These are phyloP conservation scores for Incurvaria masculella DNA, from an alignment of 2,888 invertebrate genomes.

Conservation along the genomic window DNA sequence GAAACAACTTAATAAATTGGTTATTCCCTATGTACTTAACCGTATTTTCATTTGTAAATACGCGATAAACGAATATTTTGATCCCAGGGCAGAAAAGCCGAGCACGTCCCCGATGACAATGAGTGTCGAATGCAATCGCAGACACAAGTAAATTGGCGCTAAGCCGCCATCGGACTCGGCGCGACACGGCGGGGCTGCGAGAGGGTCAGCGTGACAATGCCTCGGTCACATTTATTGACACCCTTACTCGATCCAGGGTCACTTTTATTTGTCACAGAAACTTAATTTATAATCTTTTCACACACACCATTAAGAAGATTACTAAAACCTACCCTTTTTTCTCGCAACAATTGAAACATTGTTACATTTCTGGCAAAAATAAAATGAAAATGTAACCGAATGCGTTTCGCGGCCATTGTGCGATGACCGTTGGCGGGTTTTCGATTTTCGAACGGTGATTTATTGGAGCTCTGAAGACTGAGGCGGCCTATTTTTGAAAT, in stretches of 20 bases:
- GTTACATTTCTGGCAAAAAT: conserved; percentile 41
- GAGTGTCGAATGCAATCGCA: neutral
- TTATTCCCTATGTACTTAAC: too few species aligned
- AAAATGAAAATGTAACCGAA: conserved; percentile 48
- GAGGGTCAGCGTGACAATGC: conserved; percentile 46
- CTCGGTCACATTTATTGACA: conserved; percentile 56
- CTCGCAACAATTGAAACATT: conserved; percentile 50
- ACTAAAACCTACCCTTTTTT: conserved; percentile 54
- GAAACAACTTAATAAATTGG: too few species aligned
- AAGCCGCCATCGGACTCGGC: conserved; percentile 41
- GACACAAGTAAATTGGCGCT: conserved; percentile 34
- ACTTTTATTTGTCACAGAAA: conserved; percentile 57
- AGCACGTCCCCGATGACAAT: neutral
- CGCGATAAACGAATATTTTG: too few species aligned
- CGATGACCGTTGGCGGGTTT: conserved; percentile 32
- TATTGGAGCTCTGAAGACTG: conserved; percentile 34
- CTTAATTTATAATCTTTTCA: conserved; percentile 60
- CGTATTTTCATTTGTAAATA: neutral
- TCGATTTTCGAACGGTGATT: conserved; percentile 48
- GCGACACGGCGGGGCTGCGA: conserved; percentile 33
- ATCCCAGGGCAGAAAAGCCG: neutral
- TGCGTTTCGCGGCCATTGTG: conserved; percentile 32
- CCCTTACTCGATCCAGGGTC: conserved; percentile 53
- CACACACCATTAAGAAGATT: conserved; percentile 57
- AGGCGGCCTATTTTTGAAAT: conserved; percentile 25